Percentiles rank a stretch among this genome's conserved stretches.
Conservation (phyloP, 1,140 invertebrate genomes). For the Pissodes strobi region DNA sequence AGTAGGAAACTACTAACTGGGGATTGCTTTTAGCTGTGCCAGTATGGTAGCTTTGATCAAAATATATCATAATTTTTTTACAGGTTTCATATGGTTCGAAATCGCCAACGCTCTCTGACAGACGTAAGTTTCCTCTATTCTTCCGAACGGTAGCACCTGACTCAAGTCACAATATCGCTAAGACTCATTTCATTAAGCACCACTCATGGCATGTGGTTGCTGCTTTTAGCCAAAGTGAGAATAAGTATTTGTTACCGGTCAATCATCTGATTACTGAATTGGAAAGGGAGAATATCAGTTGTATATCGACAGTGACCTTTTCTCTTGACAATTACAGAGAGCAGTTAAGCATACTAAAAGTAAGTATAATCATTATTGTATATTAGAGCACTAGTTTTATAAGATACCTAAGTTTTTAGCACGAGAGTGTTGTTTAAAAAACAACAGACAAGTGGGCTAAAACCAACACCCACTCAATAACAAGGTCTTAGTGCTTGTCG, state of each 20-base stretch:
- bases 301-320: constrained; percentile 81
- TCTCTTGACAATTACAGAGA: constrained; percentile 60
- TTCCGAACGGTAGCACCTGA: constrained; percentile 84
- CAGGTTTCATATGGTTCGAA: constrained; percentile 86
- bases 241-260: constrained; percentile 81
- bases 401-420: background rate
- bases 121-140: constrained; percentile 85
- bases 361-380: constrained; percentile 26
- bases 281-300: constrained; percentile 82
- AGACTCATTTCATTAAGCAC: constrained; percentile 79
- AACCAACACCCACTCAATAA: too few species aligned
- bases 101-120: constrained; percentile 82
- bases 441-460: background rate
- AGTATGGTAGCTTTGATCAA: too few species aligned
- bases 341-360: constrained; percentile 48
- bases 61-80: too few species aligned
- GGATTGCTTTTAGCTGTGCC: too few species aligned
- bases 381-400: background rate
- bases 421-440: too few species aligned
- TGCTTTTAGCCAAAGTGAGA: constrained; percentile 83
- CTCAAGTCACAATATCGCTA: constrained; percentile 83
- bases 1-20: too few species aligned
- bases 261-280: constrained; percentile 83
- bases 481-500: too few species aligned
- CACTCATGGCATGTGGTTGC: constrained; percentile 87